Conservation (phyloP, 2,113 vertebrate species). For the Pachycephala philippinensis region DNA sequence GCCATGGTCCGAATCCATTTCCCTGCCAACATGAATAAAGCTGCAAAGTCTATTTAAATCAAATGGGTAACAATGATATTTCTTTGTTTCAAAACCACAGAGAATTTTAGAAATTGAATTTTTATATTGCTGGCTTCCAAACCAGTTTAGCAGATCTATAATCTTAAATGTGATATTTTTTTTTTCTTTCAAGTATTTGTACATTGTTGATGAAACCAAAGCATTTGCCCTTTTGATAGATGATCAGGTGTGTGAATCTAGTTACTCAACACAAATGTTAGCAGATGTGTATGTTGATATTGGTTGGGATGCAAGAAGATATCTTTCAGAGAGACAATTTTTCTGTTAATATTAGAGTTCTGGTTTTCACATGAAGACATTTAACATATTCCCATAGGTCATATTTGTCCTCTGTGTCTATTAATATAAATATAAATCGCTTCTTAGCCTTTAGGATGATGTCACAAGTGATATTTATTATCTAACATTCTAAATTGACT, state of each 20-base stretch:
- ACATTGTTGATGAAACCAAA: neutral
- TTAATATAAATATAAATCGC: slow-evolving; percentile 27
- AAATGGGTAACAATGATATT: neutral
- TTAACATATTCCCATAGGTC: slow-evolving; percentile 49
- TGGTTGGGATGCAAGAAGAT: neutral
- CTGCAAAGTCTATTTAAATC: neutral
- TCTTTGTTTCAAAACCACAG: neutral
- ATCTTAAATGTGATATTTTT: neutral
- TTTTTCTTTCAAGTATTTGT: neutral
- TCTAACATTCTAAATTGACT: slow-evolving; percentile 6
- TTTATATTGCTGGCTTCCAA: neutral
- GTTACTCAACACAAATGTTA: slow-evolving; percentile 7
- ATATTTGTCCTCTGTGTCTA: slow-evolving; percentile 45
- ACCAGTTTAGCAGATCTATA: neutral
- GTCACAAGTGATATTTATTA: slow-evolving; percentile 50
- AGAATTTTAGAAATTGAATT: neutral
- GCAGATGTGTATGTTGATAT: neutral
- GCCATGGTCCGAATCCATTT: neutral
- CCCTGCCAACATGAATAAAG: neutral
- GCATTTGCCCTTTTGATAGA: slow-evolving; percentile 27
- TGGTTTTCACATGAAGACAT: slow-evolving; percentile 36
- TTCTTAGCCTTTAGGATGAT: slow-evolving; percentile 64
- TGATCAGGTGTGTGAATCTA: neutral
- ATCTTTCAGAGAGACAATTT: slow-evolving; percentile 4
- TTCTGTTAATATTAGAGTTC: slow-evolving; percentile 11